A percentile compares a stretch with the other conserved stretches of the same genome.
Conservation (phyloP, 2,797 vertebrate genomes). For the Simalia tracyae region DNA sequence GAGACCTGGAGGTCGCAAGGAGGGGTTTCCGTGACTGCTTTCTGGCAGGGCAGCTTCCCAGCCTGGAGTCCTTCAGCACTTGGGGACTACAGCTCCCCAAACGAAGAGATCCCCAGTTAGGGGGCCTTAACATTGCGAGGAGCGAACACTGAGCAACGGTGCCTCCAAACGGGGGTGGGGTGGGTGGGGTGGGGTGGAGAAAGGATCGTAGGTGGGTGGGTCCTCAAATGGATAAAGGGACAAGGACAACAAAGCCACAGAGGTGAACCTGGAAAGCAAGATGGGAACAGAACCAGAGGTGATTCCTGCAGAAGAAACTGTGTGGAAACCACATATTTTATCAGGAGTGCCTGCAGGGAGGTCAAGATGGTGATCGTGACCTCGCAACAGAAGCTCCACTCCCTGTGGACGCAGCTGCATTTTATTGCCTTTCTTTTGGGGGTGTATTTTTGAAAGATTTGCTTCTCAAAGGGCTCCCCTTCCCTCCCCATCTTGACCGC, state of each 20-base stretch:
- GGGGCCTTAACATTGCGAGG: too few relatives aligned
- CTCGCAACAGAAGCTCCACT: not conserved
- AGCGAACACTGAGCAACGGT: not conserved
- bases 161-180: too few relatives aligned
- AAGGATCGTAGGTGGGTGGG: too few relatives aligned
- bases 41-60: not conserved
- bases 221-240: not conserved
- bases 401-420: not conserved
- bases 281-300: not conserved
- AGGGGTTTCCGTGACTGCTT: not conserved
- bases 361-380: not conserved
- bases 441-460: not conserved
- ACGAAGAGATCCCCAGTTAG: not conserved
- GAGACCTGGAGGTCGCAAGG: not conserved
- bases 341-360: not conserved
- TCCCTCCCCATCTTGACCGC: not conserved
- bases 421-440: not conserved
- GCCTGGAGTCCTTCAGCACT: too few relatives aligned
- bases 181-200: not conserved
- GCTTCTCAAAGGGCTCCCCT: not conserved
- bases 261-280: not conserved
- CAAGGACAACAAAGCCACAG: not conserved
- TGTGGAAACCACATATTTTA: not conserved
- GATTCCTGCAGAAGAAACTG: not conserved
- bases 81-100: not conserved